A percentile compares a stretch with the other conserved stretches of the same genome.
phyloP scores from a whole-genome alignment of 2,797 vertebrate genomes.

The Acanthurus tractus region DNA sequence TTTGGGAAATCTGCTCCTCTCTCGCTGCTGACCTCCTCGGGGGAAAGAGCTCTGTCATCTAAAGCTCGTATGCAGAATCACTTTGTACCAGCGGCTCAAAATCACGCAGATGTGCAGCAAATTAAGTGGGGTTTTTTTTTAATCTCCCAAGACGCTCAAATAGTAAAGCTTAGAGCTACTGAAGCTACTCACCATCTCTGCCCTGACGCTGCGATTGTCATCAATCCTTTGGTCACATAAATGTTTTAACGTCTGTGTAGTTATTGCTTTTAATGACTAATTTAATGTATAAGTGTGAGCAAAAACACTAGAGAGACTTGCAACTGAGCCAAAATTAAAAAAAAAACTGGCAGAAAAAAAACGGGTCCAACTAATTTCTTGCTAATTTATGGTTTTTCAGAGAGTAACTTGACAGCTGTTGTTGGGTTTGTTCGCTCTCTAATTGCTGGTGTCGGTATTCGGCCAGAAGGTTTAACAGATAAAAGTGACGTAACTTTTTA shows the following conservation, averaged over 20 bases:
- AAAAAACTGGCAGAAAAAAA: background rate
- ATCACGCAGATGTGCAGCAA: background rate
- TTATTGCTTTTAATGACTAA: slow-evolving; percentile 4
- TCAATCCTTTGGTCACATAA: background rate
- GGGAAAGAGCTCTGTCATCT: background rate
- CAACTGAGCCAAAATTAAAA: slow-evolving; percentile 8
- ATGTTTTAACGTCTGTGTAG: background rate
- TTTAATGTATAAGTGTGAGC: background rate
- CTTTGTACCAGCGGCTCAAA: slow-evolving; percentile 15
- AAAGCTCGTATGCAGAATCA: slow-evolving; percentile 9
- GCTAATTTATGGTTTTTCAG: too few species aligned
- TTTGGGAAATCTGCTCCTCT: slow-evolving; percentile 17
- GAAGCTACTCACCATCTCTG: background rate
- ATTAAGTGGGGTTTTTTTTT: background rate
- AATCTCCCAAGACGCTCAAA: background rate
- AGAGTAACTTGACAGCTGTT: too few species aligned
- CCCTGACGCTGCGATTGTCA: background rate
- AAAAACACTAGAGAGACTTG: slow-evolving; percentile 12
- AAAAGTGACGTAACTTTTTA: too few species aligned
- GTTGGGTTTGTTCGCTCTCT: too few species aligned
- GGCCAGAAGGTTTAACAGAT: too few species aligned
- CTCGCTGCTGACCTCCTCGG: slow-evolving; percentile 25
- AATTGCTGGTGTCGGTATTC: too few species aligned
- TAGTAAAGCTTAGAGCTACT: slow-evolving; percentile 6
- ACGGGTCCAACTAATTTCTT: too few species aligned